Percentiles rank a stretch among this genome's conserved stretches.
Conservation (phyloP, 2,888 invertebrate species). For the Patella caerulea region DNA sequence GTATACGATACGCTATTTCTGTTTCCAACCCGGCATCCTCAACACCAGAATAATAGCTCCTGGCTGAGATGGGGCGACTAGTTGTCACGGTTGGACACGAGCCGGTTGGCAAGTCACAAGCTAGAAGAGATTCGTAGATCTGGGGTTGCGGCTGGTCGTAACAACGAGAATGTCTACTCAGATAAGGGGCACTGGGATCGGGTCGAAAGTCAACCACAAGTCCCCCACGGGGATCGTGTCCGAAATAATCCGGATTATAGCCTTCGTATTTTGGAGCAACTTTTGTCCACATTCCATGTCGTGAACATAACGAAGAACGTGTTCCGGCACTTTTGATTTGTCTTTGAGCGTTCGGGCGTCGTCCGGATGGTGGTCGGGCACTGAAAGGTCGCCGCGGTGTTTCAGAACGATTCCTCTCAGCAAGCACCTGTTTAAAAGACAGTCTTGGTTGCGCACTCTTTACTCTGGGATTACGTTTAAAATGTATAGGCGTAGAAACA, state of each 20-base stretch:
- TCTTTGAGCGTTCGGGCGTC: slow-evolving; percentile 24
- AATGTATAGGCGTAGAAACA: slow-evolving; percentile 25
- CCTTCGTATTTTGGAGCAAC: not conserved
- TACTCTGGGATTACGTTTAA: slow-evolving; percentile 22
- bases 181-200: slow-evolving; percentile 51
- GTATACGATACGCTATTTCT: slow-evolving; percentile 38
- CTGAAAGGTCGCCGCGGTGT: slow-evolving; percentile 17
- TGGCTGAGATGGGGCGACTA: slow-evolving; percentile 25
- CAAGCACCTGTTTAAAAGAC: slow-evolving; percentile 30
- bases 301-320: not conserved
- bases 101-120: slow-evolving; percentile 43
- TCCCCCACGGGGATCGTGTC: slow-evolving; percentile 18
- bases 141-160: slow-evolving; percentile 52
- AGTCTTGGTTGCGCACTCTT: slow-evolving; percentile 27
- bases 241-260: slow-evolving; percentile 3
- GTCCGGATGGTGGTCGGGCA: slow-evolving; percentile 29
- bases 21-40: slow-evolving; percentile 34
- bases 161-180: slow-evolving; percentile 58
- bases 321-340: slow-evolving; percentile 41
- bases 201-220: slow-evolving; percentile 35
- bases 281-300: not conserved
- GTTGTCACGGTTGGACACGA: slow-evolving; percentile 27
- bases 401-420: slow-evolving; percentile 30
- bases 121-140: slow-evolving; percentile 45
- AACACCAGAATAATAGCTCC: slow-evolving; percentile 37